Evolutionary conservation across 2,888 invertebrate genomes (phyloP), one percentile per base, ranked within the genome.

Genomic region (Gisinianus flammeolus): DNA sequence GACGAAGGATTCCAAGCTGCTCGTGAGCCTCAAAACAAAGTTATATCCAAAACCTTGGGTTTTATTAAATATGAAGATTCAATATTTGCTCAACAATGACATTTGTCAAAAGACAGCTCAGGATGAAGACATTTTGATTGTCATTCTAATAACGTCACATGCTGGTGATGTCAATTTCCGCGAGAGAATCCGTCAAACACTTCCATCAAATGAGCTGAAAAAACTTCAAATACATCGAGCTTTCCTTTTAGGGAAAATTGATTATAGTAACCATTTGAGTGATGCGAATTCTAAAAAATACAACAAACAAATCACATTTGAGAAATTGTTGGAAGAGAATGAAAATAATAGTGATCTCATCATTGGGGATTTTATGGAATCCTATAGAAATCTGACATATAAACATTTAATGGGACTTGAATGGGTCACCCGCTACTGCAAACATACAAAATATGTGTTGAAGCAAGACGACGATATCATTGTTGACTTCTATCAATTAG

Each of bases 381-480:
- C 92, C 67, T 94, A 94, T 85, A 89, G 90, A 85, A 94, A 94
- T 87, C 87, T 94, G n/a, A 94, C 93, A 2, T 91, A 91, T 84
- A 94, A 94, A 87, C 94, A 94, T 85, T 86, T 93, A 0, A 94
- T 94, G 93, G 94, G 94, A 0, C 86, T 94, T 54, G 90, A 90
- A 83, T 95, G 94, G 94, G 91, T 91, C 0, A 88, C 89, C 0
- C 87, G 87, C n/a, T 88, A 89, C 84, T 94, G 94, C 85, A 85
- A 85, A 0, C 87, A 88, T 16, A 89, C 91, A 0, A 89, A 90
- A 78, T 93, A 90, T 84, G 88, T 94, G 33, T 89, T 94, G 35
- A 95, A 95, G 89, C 91, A 93, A 87, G 94, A 95, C 86, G 94
- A 94, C 86, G 94, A 94, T 85, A 92, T 92, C 68, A 91, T 93